Evolutionary conservation across 2,888 invertebrate genomes (phyloP), one percentile per base, ranked within the genome.

Genomic region (Thelaira solivaga): DNA sequence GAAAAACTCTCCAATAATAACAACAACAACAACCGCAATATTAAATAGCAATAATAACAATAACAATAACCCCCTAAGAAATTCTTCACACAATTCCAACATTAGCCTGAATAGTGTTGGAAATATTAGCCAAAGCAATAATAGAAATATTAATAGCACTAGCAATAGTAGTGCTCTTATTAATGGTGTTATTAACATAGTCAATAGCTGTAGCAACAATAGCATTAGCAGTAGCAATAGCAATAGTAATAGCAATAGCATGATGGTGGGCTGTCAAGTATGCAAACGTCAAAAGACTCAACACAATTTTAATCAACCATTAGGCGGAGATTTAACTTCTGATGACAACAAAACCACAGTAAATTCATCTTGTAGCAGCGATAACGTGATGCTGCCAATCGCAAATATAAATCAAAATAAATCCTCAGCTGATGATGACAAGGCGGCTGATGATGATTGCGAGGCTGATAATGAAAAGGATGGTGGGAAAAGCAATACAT

Each of bases 251-350:
- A n/a, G n/a, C n/a, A n/a, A n/a, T 41, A 55, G 24, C 36, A 47
- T 20, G 13, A 36, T 65, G 26, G 20, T 67, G 5, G 86, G 88
- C 45, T 89, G 89, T 80, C 89, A 88, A 75, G 84, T 88, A 43
- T 89, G 89, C 82, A 89, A 89, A 76, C 88, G 89, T 2, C 89
- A 89, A 73, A 89, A 89, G 83, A 89, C 88, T 1, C 87, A 88
- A 73, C 89, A 89, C 81, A 83, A 86, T 73, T 89, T 85, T 41
- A 65, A 61, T 16, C 73, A 72, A 45, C 6, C 49, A 69, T 65
- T 43, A 73, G 65, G 16, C 2, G 77, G 67, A 10, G 79, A 69
- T 13, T 7, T 24, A 16, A 13, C 26, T 4, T 18, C 43, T 8
- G 73, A 72, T 2, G 64, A 64, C 24, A 69, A 64, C 20, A 65